Evolutionary conservation across 2,888 invertebrate species (phyloP).

Genomic region (Noctua janthe): DNA sequence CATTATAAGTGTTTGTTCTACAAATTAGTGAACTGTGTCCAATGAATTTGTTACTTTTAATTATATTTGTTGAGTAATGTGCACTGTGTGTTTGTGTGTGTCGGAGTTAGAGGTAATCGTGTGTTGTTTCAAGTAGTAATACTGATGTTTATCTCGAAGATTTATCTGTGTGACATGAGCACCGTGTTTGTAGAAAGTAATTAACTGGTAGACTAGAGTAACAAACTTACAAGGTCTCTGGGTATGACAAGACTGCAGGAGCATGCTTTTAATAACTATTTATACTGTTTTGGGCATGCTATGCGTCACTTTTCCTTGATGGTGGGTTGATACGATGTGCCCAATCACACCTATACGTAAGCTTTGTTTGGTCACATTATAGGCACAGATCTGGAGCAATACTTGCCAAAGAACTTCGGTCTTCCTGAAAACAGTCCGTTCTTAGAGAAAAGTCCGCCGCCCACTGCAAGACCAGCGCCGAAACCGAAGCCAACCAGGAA

Average conservation of each 20-base stretch:
- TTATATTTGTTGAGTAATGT: slow-evolving; percentile 51
- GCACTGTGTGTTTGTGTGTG: slow-evolving; percentile 56
- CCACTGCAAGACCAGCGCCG: slow-evolving; percentile 82
- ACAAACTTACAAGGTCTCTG: slow-evolving; percentile 36
- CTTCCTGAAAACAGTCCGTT: slow-evolving; percentile 90
- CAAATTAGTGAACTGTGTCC: slow-evolving; percentile 62
- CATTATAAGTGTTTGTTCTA: slow-evolving; percentile 68
- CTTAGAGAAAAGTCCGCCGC: slow-evolving; percentile 88
- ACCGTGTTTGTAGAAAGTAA: slow-evolving; percentile 59
- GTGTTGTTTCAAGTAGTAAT: slow-evolving; percentile 43
- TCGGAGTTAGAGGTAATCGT: slow-evolving; percentile 37
- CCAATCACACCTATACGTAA: slow-evolving; percentile 42
- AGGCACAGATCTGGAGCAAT: slow-evolving; percentile 91
- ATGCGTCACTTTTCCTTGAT: slow-evolving; percentile 11
- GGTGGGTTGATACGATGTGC: slow-evolving; percentile 7
- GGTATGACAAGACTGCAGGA: slow-evolving; percentile 22
- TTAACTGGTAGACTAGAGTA: slow-evolving; percentile 48
- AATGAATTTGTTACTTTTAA: slow-evolving; percentile 53
- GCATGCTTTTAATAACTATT: slow-evolving; percentile 49
- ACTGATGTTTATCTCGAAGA: slow-evolving; percentile 50
- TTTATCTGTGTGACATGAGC: slow-evolving; percentile 55
- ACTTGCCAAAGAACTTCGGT: slow-evolving; percentile 91
- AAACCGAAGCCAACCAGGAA: slow-evolving; percentile 82
- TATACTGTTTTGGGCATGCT: slow-evolving; percentile 31
- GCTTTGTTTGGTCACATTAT: slow-evolving; percentile 70